Percentiles rank a stretch among this genome's conserved stretches.
Evolutionary conservation across 1,140 invertebrate species (phyloP).

Genomic region (Sipha flava): DNA sequence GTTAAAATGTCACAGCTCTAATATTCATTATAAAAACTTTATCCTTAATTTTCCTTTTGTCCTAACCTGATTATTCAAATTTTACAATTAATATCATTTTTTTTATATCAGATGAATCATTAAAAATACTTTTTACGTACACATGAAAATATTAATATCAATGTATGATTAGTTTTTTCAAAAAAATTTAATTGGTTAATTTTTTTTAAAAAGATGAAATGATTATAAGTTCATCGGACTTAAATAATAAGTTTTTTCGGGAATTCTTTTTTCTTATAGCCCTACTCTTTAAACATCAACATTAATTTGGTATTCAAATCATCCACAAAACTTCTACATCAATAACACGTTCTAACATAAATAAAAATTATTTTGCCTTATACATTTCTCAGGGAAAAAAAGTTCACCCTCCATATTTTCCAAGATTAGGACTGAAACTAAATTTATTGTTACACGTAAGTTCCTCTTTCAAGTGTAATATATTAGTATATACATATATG

Average conservation of each 20-base stretch:
- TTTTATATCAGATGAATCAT: too few species aligned
- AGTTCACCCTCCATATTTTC: neutral
- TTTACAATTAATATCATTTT: too few species aligned
- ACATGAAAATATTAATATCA: too few species aligned
- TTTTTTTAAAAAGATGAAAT: too few species aligned
- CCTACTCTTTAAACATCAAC: neutral
- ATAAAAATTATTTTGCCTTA: neutral
- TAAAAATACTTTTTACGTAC: too few species aligned
- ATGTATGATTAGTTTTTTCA: too few species aligned
- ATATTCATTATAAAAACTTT: too few species aligned
- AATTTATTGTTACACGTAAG: slow-evolving; percentile 1
- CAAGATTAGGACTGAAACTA: neutral
- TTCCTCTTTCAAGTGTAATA: neutral
- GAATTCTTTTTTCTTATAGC: neutral
- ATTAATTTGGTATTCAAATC: slow-evolving; percentile 29
- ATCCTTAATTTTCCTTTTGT: too few species aligned
- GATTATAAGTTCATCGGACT: too few species aligned
- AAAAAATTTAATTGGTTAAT: too few species aligned
- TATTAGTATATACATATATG: neutral
- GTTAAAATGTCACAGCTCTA: neutral
- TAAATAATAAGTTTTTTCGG: neutral
- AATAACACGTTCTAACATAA: neutral
- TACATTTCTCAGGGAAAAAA: neutral
- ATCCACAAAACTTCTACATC: neutral
- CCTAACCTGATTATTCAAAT: too few species aligned